Percentiles rank a stretch among this genome's conserved stretches.
Conservation (phyloP, 1,140 invertebrate genomes). For the Euglossa dilemma region DNA sequence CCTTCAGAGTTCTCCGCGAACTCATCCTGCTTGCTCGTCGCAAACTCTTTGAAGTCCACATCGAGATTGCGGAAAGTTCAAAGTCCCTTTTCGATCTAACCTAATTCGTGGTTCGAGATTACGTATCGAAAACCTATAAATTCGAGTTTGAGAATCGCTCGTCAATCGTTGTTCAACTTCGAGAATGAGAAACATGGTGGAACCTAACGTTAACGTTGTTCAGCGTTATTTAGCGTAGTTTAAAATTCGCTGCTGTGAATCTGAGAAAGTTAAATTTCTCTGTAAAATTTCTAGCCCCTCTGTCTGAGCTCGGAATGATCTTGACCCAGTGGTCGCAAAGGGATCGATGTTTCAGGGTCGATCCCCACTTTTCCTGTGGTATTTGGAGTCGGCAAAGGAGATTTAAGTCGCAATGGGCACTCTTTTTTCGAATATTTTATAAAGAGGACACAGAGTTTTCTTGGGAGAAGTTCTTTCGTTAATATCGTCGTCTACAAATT, state of each 20-base stretch:
- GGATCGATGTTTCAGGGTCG: constrained; percentile 21
- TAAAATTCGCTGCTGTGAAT: neutral
- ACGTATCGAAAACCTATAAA: neutral
- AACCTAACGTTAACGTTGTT: no score
- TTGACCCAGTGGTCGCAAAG: constrained; percentile 14
- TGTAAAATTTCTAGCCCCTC: neutral
- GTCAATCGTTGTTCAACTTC: neutral
- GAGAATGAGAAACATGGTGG: no score
- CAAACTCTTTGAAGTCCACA: neutral
- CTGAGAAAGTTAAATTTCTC: neutral
- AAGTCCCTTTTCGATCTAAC: neutral
- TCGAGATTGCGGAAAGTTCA: neutral
- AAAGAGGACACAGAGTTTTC: neutral
- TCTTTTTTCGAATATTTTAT: neutral
- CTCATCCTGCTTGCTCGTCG: neutral
- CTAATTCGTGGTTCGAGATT: neutral
- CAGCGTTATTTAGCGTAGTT: no score
- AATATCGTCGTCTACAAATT: neutral
- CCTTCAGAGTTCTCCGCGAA: neutral
- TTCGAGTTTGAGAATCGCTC: neutral
- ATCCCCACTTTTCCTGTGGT: constrained; percentile 4
- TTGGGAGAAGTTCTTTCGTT: neutral
- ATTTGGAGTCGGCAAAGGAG: neutral
- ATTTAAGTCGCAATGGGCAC: neutral
- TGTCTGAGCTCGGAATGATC: constrained; percentile 2